phyloP scores from a whole-genome alignment of 2,113 vertebrate species.

The Corapipo altera region DNA sequence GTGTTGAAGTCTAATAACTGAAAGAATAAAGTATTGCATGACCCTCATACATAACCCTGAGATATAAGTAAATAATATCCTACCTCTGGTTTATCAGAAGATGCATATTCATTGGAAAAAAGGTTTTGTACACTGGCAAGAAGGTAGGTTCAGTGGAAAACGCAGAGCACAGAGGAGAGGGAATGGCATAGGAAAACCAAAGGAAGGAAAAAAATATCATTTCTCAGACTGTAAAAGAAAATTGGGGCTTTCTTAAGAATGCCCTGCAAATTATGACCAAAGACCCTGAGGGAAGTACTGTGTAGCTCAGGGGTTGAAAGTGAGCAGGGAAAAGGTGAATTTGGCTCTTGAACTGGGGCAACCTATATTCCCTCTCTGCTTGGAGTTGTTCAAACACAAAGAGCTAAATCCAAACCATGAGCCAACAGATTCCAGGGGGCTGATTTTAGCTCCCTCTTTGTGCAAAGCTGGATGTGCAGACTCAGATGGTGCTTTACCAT shows the following conservation, averaged over 20 bases:
- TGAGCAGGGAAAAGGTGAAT: background rate
- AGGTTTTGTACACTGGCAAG: background rate
- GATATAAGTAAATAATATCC: background rate
- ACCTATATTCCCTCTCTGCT: background rate
- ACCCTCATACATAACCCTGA: background rate
- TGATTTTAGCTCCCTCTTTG: conserved; percentile 26
- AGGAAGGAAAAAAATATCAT: background rate
- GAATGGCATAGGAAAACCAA: background rate
- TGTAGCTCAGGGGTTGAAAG: background rate
- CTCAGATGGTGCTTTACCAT: conserved; percentile 35
- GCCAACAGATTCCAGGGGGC: background rate
- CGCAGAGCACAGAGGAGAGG: background rate
- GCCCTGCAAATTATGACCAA: background rate
- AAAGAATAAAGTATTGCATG: background rate
- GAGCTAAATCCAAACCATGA: conserved; percentile 26
- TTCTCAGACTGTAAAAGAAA: background rate
- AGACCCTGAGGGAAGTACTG: background rate
- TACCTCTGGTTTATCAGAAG: background rate
- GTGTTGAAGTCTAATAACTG: background rate
- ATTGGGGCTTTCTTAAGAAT: background rate
- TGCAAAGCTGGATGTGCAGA: background rate
- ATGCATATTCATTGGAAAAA: background rate
- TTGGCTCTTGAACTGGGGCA: background rate
- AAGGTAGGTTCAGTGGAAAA: background rate
- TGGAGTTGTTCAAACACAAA: background rate